A percentile compares a stretch with the other conserved stretches of the same genome.
These are phyloP conservation scores for Araneus ventricosus DNA, from an alignment of 1,140 invertebrate species.

Conservation along the genomic window DNA sequence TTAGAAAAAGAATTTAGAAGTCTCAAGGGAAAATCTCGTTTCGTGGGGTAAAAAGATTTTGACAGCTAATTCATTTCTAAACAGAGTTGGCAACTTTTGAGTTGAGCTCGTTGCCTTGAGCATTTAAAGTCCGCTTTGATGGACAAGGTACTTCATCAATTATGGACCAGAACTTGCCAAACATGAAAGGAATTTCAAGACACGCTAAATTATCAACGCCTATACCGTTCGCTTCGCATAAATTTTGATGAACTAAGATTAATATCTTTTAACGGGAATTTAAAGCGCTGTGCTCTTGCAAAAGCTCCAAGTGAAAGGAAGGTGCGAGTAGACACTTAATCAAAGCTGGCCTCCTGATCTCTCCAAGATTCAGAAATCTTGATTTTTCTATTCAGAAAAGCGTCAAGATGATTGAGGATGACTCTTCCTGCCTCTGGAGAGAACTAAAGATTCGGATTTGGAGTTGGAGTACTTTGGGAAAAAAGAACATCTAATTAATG, in stretches of 20 bases:
- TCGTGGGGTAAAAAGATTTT: conserved; percentile 59
- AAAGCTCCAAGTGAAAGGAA: neutral
- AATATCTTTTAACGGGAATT: conserved; percentile 60
- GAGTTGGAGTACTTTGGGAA: neutral
- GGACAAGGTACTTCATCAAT: conserved; percentile 73
- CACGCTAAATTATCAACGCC: conserved; percentile 68
- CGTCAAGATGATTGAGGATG: neutral
- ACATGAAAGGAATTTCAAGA: conserved; percentile 43
- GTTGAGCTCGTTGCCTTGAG: conserved; percentile 40
- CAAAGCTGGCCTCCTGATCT: conserved; percentile 44
- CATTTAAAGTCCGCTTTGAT: conserved; percentile 67
- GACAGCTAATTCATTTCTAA: conserved; percentile 75
- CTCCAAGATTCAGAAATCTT: neutral
- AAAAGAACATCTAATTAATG: neutral
- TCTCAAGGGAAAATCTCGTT: conserved; percentile 71
- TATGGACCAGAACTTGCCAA: conserved; percentile 60
- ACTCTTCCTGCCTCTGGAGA: neutral
- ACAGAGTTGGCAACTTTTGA: conserved; percentile 71
- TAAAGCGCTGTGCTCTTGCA: neutral
- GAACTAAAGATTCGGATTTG: neutral
- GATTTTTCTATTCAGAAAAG: conserved; percentile 26
- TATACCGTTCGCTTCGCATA: conserved; percentile 22
- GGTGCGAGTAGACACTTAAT: conserved; percentile 27
- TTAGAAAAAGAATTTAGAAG: neutral
- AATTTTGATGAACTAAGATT: conserved; percentile 67